Base-by-base conservation (phyloP, 2,888 invertebrate species). In the Willowsia nigromaculata region DNA sequence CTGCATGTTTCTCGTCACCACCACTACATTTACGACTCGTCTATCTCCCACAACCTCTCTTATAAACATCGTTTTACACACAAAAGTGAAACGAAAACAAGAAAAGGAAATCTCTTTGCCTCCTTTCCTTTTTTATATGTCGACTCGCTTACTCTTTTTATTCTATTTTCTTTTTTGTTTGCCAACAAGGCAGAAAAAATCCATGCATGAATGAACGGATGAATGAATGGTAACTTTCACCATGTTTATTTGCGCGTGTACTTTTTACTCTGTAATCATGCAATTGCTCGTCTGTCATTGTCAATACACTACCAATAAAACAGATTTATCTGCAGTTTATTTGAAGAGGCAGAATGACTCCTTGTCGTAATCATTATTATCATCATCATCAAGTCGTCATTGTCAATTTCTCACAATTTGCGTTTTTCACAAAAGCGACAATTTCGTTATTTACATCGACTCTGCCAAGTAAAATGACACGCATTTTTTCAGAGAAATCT, bases 101-200 rank as follows among this genome's bases (percentile, higher is more conserved):
- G 62, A 62, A 62, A 81, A 81, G 33, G n/a, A 62, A 50, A 83
- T 65, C 50, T 56, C 81, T 37, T n/a, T 53, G 18, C 33, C 40
- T 30, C 53, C 4, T 30, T 27, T 30, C 2, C 30, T 62, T 30
- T 62, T 11, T 27, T 9, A 15, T 5, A 6, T 30, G 3, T 62
- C 33, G 15, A 62, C 11, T 30, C 56, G 56, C 30, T 27, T n/a
- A 62, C 62, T 27, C 62, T 62, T 62, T 62, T 62, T 62, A 62
- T 30, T 62, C 30, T 62, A 56, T 25, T 5, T 27, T 30, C 15
- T 7, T 59, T 25, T 59, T 25, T 22, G 1, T 68, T 18, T 68
- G 11, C 18, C 18, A 68, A 68, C 40, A 68, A 68, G 30, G 30
- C 62, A 18, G 33, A 33, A n/a, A 56, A 80, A 80, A 40, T 37